Conservation (phyloP, 2,888 invertebrate species). For the Stratiomys singularior region DNA sequence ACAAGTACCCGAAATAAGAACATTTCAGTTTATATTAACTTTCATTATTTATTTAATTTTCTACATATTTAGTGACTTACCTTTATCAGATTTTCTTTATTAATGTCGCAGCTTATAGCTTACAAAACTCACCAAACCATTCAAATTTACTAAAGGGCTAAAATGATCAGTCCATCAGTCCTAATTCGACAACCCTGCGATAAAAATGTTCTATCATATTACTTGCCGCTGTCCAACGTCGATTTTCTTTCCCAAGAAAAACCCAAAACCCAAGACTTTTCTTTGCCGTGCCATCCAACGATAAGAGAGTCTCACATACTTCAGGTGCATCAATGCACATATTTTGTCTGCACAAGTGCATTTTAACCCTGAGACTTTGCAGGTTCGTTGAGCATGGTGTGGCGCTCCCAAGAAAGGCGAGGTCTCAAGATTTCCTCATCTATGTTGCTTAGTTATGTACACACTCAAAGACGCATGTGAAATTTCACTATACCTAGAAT, state of each 20-base stretch:
- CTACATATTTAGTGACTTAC: too few relatives aligned
- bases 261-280: not conserved
- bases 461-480: not conserved
- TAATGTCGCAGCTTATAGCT: too few relatives aligned
- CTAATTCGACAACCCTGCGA: not conserved
- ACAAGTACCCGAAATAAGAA: too few relatives aligned
- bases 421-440: not conserved
- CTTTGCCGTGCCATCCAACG: not conserved
- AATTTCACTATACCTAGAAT: not conserved
- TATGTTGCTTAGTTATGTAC: not conserved
- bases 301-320: not conserved
- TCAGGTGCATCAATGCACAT: slow-evolving; percentile 24
- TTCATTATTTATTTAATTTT: too few relatives aligned
- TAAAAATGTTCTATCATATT: not conserved
- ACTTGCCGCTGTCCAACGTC: not conserved
- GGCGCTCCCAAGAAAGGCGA: slow-evolving; percentile 16
- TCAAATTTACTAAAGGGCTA: too few relatives aligned
- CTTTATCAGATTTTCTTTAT: too few relatives aligned
- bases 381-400: not conserved
- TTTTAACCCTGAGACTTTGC: not conserved
- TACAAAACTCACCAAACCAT: too few relatives aligned
- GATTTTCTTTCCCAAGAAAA: too few relatives aligned
- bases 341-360: slow-evolving; percentile 18
- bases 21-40: too few relatives aligned
- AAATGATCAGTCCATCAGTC: too few relatives aligned